A percentile compares a stretch with the other conserved stretches of the same genome.
phyloP scores from a whole-genome alignment of 1,140 invertebrate species.

The Pseudomyrmex concolor region DNA sequence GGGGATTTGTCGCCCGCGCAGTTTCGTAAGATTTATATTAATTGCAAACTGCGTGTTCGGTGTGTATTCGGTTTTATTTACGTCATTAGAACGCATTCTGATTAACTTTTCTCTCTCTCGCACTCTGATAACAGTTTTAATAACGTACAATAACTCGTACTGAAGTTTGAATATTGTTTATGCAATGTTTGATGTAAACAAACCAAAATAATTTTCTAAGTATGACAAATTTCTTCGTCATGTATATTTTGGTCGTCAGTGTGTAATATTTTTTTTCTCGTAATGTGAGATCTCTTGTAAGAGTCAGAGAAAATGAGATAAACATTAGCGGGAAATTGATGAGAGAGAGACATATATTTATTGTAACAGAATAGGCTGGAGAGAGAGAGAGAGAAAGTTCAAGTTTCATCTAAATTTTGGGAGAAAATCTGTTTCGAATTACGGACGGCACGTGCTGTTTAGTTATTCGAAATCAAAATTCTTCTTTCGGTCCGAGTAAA shows the following conservation, averaged over 20 bases:
- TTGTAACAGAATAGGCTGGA: too few relatives aligned
- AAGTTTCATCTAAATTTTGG: slow-evolving; percentile 16
- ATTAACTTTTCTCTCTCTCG: neutral
- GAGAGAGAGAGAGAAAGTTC: too few relatives aligned
- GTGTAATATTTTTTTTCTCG: too few relatives aligned
- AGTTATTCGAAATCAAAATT: slow-evolving; percentile 12
- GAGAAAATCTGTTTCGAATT: slow-evolving; percentile 55
- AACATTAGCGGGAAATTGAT: neutral
- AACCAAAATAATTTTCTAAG: neutral
- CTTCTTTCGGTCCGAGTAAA: slow-evolving; percentile 16
- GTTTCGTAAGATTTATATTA: slow-evolving; percentile 48
- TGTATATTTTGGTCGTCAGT: too few relatives aligned
- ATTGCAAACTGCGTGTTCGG: neutral
- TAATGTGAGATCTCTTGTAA: neutral
- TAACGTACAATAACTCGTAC: neutral
- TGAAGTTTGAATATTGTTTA: neutral
- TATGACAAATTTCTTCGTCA: neutral
- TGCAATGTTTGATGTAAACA: neutral
- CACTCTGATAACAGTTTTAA: neutral
- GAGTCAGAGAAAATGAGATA: neutral
- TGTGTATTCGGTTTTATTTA: neutral
- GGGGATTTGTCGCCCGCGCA: slow-evolving; percentile 45
- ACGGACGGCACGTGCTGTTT: slow-evolving; percentile 31
- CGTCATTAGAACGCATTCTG: slow-evolving; percentile 4
- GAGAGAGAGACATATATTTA: too few relatives aligned